phyloP scores from a whole-genome alignment of 1,140 invertebrate genomes.

The Drosophila insularis region DNA sequence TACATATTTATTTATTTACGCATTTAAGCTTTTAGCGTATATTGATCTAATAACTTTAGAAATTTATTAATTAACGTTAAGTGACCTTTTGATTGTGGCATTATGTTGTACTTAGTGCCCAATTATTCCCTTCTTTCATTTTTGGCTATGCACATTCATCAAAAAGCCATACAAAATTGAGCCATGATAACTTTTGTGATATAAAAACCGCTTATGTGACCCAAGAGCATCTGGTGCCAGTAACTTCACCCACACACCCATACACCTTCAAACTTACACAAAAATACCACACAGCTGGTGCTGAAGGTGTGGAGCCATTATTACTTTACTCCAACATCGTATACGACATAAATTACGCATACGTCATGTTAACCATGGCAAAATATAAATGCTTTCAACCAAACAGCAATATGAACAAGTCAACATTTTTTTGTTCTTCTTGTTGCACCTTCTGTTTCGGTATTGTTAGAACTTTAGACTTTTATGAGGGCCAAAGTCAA shows the following conservation, averaged over 20 bases:
- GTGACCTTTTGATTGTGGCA: not conserved
- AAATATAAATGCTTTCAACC: constrained; percentile 13
- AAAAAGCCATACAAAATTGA: not conserved
- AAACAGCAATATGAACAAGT: constrained; percentile 8
- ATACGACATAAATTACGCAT: constrained; percentile 5
- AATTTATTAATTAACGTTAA: not conserved
- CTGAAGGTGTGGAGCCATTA: constrained; percentile 1
- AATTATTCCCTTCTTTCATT: not conserved
- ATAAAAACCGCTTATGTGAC: constrained; percentile 8
- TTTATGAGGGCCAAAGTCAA: constrained; percentile 1
- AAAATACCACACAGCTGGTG: not conserved
- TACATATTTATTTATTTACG: no score
- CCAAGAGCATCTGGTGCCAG: constrained; percentile 1
- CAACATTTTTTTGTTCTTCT: not conserved
- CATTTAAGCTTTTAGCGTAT: no score
- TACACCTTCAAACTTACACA: no score
- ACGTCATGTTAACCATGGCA: constrained; percentile 9
- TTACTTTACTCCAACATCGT: not conserved
- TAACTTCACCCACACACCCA: not conserved
- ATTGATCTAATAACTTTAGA: not conserved
- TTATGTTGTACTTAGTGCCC: no score
- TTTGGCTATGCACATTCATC: not conserved
- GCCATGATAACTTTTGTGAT: constrained; percentile 3
- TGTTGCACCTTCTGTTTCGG: constrained; percentile 4
- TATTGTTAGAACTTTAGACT: constrained; percentile 6